Conservation (phyloP, 2,113 vertebrate species). For the Chloropsis cyanopogon region DNA sequence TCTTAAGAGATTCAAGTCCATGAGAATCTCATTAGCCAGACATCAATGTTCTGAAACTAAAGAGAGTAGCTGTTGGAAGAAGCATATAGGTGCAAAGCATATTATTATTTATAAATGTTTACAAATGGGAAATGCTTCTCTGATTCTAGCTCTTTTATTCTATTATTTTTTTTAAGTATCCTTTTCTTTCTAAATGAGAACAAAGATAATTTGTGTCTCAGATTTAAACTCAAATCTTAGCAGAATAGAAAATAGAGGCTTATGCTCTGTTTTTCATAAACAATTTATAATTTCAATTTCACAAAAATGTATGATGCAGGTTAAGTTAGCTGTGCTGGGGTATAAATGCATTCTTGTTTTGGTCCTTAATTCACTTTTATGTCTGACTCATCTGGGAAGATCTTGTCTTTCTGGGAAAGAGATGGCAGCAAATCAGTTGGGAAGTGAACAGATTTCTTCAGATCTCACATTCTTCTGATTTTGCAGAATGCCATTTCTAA, state of each 20-base stretch:
- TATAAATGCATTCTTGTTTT: not conserved
- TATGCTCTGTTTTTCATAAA: not conserved
- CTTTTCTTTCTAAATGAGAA: not conserved
- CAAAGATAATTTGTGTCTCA: not conserved
- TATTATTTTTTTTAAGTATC: not conserved
- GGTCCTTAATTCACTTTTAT: conserved; percentile 14
- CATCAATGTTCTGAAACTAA: not conserved
- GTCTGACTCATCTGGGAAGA: not conserved
- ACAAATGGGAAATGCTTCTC: not conserved
- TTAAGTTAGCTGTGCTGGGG: not conserved
- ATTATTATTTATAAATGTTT: not conserved
- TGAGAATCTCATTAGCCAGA: not conserved
- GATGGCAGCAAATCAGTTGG: not conserved
- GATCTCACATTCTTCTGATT: not conserved
- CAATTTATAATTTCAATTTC: not conserved
- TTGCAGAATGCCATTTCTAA: not conserved
- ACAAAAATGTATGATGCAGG: not conserved
- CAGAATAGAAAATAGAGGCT: not conserved
- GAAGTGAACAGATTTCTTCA: not conserved
- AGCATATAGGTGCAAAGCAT: not conserved
- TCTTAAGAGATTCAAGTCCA: not conserved
- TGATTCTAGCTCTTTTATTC: not conserved
- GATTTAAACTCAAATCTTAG: not conserved
- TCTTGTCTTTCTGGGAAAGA: not conserved
- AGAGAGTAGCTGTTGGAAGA: not conserved